Conservation (phyloP, 2,797 vertebrate species). For the Phylloscopus collybita region DNA sequence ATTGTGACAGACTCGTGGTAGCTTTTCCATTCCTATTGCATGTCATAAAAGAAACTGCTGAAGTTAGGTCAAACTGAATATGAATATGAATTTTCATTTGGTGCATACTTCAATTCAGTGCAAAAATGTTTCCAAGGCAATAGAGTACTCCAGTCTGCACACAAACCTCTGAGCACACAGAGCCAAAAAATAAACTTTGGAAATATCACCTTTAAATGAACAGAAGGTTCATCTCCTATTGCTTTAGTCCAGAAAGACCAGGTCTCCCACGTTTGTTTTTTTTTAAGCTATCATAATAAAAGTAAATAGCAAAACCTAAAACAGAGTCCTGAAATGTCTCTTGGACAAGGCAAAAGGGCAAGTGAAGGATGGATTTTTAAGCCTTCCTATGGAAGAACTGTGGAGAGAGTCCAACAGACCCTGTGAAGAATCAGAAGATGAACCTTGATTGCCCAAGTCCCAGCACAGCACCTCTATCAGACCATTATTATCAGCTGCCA, state of each 20-base stretch:
- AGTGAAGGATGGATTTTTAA: background rate
- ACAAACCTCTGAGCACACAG: background rate
- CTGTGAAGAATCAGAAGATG: background rate
- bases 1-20: background rate
- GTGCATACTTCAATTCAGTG: background rate
- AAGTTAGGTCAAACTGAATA: background rate
- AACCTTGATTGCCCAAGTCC: background rate
- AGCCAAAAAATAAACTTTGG: background rate
- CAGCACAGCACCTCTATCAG: background rate
- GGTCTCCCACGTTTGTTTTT: background rate
- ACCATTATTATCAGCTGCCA: background rate
- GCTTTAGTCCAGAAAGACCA: background rate
- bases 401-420: background rate
- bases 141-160: background rate
- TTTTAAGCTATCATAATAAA: background rate
- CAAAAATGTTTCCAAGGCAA: background rate
- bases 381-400: background rate
- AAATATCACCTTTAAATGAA: background rate
- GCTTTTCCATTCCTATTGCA: background rate
- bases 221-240: background rate
- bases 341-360: background rate
- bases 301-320: background rate
- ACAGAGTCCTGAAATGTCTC: background rate
- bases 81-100: background rate
- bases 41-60: background rate